phyloP scores from a whole-genome alignment of 2,888 invertebrate species.

The Hirtodrosophila alboralis region DNA sequence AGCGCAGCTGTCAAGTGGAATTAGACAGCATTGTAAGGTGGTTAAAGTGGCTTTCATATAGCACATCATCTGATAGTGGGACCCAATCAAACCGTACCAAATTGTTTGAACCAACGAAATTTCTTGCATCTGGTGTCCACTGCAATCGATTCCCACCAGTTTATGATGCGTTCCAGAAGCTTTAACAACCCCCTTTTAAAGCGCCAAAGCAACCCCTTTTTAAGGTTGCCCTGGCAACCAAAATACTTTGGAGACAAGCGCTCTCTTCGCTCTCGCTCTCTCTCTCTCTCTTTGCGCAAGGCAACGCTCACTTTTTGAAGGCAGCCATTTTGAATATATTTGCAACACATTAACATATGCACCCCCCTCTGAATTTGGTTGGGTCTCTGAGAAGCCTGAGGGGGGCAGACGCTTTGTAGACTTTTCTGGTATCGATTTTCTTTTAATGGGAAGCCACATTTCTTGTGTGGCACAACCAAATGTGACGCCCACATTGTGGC shows the following conservation, averaged over 20 bases:
- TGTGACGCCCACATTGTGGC: slow-evolving; percentile 61
- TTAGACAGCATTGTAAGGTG: slow-evolving; percentile 43
- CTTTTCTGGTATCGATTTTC: slow-evolving; percentile 68
- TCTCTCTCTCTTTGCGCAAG: slow-evolving; percentile 41
- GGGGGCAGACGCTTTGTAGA: slow-evolving; percentile 64
- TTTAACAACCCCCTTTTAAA: slow-evolving; percentile 26
- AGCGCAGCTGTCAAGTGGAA: slow-evolving; percentile 65
- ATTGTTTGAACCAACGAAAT: slow-evolving; percentile 68
- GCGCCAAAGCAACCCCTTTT: slow-evolving; percentile 58
- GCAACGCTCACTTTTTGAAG: slow-evolving; percentile 41
- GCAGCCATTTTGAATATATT: slow-evolving; percentile 77
- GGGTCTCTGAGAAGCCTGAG: neutral
- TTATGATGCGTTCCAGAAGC: slow-evolving; percentile 14
- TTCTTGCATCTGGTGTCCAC: slow-evolving; percentile 79
- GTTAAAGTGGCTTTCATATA: slow-evolving; percentile 33
- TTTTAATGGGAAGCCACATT: slow-evolving; percentile 28
- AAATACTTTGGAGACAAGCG: slow-evolving; percentile 55
- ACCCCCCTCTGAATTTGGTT: slow-evolving; percentile 2
- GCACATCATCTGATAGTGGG: slow-evolving; percentile 13
- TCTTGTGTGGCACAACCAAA: slow-evolving; percentile 31
- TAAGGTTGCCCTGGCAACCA: slow-evolving; percentile 53
- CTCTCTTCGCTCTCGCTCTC: slow-evolving; percentile 7
- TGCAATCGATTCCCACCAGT: slow-evolving; percentile 67
- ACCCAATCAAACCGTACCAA: slow-evolving; percentile 59
- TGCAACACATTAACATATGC: slow-evolving; percentile 38